Base-by-base conservation (phyloP, 2,113 vertebrate genomes). In the Misgurnus mizolepis region DNA sequence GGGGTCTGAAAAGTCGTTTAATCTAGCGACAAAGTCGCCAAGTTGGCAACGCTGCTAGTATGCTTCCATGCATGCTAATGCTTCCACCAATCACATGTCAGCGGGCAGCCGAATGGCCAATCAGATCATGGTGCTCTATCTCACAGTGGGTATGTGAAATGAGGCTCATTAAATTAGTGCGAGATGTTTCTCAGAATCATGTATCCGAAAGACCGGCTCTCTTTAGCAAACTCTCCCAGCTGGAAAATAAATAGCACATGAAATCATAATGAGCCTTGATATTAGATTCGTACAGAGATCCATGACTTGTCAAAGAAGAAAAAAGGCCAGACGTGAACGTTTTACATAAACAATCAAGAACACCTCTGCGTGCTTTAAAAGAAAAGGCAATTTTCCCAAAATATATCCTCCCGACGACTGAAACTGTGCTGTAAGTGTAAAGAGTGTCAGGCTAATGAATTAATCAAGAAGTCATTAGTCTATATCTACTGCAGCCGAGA, bases 391-490 rank as follows among this genome's bases (percentile, higher is more conserved):
- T 27, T 64, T 14, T 41, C n/a, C 15, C 49, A 60, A 27, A 67
- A 60, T 56, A 12, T 7, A 17, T 60, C 9, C 47, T 39, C 4
- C 9, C 55, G 65, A 61, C 2, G 79, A 70, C 3, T 11, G 39
- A 62, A 68, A 79, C 61, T 43, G 58, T 50, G 71, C 61, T 27
- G 80, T 87, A 89, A 86, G 80, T 81, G 89, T 85, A 72, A 85
- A 82, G 79, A 86, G 86, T 84, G 84, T 86, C 82, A 84, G 80
- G 65, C 84, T 92, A 90, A 92, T 93, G 88, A 92, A 91, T 90
- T 91, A 89, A 93, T 93, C 91, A 92, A 82, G 84, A 82, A 78
- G 82, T 90, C 89, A 90, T 91, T 90, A 91, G 88, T 87, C 90
- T 84, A 71, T 87, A 82, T 90, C 85, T 87, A 80, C 73, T 39